A percentile compares a stretch with the other conserved stretches of the same genome.
Conservation (phyloP, 2,113 vertebrate genomes). For the Sula dactylatra region DNA sequence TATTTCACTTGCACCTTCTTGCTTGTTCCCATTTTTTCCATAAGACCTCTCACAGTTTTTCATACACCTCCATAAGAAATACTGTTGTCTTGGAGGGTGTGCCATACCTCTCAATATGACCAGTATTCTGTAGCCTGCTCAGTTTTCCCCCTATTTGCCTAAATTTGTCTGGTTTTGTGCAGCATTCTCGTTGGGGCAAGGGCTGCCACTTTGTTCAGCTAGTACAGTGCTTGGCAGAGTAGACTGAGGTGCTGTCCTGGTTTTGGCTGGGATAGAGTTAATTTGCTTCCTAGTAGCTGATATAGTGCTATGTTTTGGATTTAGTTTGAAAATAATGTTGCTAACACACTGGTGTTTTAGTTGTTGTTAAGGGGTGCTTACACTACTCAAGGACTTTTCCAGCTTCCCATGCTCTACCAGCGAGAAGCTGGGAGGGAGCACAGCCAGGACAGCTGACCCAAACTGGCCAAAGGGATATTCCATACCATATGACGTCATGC, state of each 20-base stretch:
- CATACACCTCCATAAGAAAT: not conserved
- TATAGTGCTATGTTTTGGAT: too few relatives aligned
- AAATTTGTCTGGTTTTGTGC: not conserved
- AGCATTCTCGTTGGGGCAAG: not conserved
- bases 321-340: too few relatives aligned
- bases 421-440: too few relatives aligned
- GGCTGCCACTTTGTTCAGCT: not conserved
- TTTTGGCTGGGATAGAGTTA: too few relatives aligned
- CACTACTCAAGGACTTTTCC: too few relatives aligned
- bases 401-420: too few relatives aligned
- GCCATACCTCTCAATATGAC: not conserved
- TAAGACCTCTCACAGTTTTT: not conserved
- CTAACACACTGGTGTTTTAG: too few relatives aligned
- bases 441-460: too few relatives aligned
- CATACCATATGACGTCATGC: too few relatives aligned
- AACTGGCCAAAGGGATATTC: too few relatives aligned
- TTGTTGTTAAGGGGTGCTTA: too few relatives aligned
- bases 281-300: too few relatives aligned
- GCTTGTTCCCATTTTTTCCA: not conserved
- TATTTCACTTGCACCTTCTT: not conserved
- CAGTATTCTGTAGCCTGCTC: not conserved
- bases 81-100: not conserved
- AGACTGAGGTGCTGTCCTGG: not conserved
- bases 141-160: not conserved
- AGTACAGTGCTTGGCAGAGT: not conserved